Conservation (phyloP, 2,797 vertebrate species). For the Carduelis carduelis region DNA sequence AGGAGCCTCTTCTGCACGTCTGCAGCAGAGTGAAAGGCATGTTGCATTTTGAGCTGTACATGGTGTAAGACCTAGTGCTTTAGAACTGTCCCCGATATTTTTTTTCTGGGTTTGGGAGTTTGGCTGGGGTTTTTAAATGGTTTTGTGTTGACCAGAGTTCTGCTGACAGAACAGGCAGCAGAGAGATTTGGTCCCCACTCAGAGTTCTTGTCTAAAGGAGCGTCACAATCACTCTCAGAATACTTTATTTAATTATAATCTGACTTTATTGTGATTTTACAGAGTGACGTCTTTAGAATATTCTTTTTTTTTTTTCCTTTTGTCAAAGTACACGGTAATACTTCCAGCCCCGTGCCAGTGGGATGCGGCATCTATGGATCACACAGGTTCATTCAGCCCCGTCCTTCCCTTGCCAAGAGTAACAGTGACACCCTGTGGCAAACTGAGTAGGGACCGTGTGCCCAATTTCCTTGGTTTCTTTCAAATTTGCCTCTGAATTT, state of each 20-base stretch:
- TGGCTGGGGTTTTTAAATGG: not conserved
- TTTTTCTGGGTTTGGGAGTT: not conserved
- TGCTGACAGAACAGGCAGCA: not conserved
- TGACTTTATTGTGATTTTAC: not conserved
- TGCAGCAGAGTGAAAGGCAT: not conserved
- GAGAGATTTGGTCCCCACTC: not conserved
- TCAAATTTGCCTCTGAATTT: not conserved
- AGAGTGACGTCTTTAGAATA: not conserved
- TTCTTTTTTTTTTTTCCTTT: not conserved
- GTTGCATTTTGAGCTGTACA: not conserved
- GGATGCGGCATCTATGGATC: not conserved
- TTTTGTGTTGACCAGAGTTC: not conserved
- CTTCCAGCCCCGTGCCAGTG: not conserved
- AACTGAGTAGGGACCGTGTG: not conserved
- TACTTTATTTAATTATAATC: not conserved
- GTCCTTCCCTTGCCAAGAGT: not conserved
- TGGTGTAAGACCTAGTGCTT: not conserved
- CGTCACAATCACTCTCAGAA: not conserved
- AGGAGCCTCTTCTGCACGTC: not conserved
- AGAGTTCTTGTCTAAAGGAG: not conserved
- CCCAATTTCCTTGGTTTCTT: not conserved
- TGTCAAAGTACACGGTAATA: not conserved
- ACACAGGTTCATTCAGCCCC: fast-evolving
- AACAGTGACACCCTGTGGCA: conserved; percentile 39
- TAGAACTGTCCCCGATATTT: not conserved